Percentiles rank a stretch among this genome's conserved stretches.
These are phyloP conservation scores for Macrophya alboannulata DNA, from an alignment of 2,888 invertebrate species.

Conservation along the genomic window DNA sequence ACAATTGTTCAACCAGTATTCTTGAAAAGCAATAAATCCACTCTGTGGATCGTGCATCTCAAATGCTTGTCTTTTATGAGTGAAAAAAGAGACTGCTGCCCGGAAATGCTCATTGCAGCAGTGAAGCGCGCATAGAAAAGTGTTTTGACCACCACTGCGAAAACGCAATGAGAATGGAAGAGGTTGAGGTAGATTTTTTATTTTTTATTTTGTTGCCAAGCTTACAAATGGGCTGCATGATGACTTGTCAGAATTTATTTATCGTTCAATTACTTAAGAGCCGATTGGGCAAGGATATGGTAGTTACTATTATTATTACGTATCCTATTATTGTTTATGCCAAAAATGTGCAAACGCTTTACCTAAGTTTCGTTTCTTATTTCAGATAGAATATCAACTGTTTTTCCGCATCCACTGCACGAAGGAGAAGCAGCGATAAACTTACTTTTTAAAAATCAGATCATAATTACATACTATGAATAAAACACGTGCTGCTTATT, in stretches of 20 bases:
- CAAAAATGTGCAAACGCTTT: slow-evolving; percentile 34
- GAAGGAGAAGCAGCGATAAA: slow-evolving; percentile 34
- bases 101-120: neutral
- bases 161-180: neutral
- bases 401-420: slow-evolving; percentile 40
- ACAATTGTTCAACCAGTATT: neutral
- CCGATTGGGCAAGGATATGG: neutral
- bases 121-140: neutral
- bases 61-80: neutral
- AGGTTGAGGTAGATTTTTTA: neutral
- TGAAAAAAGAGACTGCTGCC: neutral
- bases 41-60: neutral
- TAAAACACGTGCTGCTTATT: slow-evolving; percentile 39
- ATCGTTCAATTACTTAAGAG: slow-evolving; percentile 4
- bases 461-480: slow-evolving; percentile 19
- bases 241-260: neutral
- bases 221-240: slow-evolving; percentile 15
- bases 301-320: slow-evolving; percentile 8
- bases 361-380: slow-evolving; percentile 49
- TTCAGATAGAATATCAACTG: slow-evolving; percentile 43
- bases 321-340: slow-evolving; percentile 17
- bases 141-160: neutral
- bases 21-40: neutral
- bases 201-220: neutral
- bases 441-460: neutral